Percentiles rank a stretch among this genome's conserved stretches.
These are phyloP conservation scores for Panzeria rudis DNA, from an alignment of 2,888 invertebrate genomes.

Conservation along the genomic window DNA sequence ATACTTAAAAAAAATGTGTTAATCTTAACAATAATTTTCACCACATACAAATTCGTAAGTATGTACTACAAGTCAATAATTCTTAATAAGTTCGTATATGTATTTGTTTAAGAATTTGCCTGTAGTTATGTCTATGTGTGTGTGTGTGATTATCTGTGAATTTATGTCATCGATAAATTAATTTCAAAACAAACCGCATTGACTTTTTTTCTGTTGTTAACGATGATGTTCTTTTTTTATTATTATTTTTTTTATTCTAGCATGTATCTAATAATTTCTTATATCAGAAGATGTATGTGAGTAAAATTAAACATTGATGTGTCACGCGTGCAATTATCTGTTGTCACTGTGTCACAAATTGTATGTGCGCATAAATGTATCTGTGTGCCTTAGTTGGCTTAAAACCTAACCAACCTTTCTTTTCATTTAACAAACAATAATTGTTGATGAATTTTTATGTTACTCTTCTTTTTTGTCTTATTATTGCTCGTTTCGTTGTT, in stretches of 20 bases:
- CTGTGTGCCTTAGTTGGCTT: neutral
- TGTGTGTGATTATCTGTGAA: slow-evolving; percentile 56
- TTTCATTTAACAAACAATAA: slow-evolving; percentile 56
- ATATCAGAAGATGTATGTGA: neutral
- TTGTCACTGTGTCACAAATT: slow-evolving; percentile 38
- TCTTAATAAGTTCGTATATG: neutral
- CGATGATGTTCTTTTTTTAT: slow-evolving; percentile 8
- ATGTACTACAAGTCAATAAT: neutral
- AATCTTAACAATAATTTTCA: slow-evolving; percentile 64
- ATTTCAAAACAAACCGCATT: slow-evolving; percentile 50
- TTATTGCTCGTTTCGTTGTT: slow-evolving; percentile 1
- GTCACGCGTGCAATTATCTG: slow-evolving; percentile 65
- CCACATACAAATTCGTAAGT: slow-evolving; percentile 16
- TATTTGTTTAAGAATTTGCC: neutral
- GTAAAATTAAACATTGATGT: slow-evolving; percentile 29
- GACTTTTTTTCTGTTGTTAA: neutral
- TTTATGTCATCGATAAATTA: slow-evolving; percentile 66
- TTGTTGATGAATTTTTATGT: slow-evolving; percentile 63
- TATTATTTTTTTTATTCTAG: neutral
- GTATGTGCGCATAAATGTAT: neutral
- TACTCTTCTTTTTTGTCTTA: slow-evolving; percentile 11
- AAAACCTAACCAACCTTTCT: slow-evolving; percentile 28
- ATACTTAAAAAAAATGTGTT: slow-evolving; percentile 60
- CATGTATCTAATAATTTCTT: slow-evolving; percentile 4
- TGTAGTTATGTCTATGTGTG: neutral